Percentiles rank a stretch among this genome's conserved stretches.
Conservation (phyloP, 37 sponge, comb jelly and placozoan genomes). For the Halichondria panicea region DNA sequence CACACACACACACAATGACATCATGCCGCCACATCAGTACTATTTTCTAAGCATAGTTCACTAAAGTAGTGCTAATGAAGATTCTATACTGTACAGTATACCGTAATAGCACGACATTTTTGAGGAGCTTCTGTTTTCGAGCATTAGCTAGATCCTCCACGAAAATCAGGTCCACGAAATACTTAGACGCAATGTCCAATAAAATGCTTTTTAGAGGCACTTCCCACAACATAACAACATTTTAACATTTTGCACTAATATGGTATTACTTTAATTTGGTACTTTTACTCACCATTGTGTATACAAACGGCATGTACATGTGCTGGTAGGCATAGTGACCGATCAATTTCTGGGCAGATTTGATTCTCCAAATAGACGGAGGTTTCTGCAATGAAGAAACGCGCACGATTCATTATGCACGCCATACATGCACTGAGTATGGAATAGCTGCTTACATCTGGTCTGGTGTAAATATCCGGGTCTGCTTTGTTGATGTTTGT, state of each 20-base stretch:
- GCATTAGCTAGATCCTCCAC: too few relatives aligned
- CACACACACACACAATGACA: too few relatives aligned
- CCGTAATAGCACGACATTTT: too few relatives aligned
- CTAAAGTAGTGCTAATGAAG: too few relatives aligned
- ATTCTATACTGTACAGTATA: too few relatives aligned
- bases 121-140: too few relatives aligned
- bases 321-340: background rate
- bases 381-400: background rate
- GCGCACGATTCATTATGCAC: too few relatives aligned
- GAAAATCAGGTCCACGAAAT: too few relatives aligned
- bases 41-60: too few relatives aligned
- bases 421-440: too few relatives aligned
- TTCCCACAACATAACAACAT: background rate
- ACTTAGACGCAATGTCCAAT: background rate
- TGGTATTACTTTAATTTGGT: background rate
- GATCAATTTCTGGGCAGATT: background rate
- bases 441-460: background rate
- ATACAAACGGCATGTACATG: background rate
- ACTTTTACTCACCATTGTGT: background rate
- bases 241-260: background rate
- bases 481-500: background rate
- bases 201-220: background rate
- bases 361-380: background rate
- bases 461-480: background rate
- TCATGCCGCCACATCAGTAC: too few relatives aligned